phyloP scores from a whole-genome alignment of 2,888 invertebrate genomes.

The Nasonia oneida region DNA sequence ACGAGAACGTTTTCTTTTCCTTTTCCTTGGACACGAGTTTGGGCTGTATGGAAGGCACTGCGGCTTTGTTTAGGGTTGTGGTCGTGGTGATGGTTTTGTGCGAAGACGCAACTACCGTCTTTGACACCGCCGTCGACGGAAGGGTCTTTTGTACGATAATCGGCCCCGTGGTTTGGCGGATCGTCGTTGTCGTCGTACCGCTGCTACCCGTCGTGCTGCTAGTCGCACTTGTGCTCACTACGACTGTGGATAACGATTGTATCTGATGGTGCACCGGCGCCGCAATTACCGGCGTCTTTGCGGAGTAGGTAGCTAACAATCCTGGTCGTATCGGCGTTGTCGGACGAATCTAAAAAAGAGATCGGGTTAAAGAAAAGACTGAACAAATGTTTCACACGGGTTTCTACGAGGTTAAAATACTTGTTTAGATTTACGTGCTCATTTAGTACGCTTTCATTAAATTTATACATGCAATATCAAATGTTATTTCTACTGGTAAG shows the following conservation, averaged over 20 bases:
- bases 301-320: constrained; percentile 71
- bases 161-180: constrained; percentile 69
- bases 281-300: constrained; percentile 73
- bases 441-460: not conserved
- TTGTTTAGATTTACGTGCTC: not conserved
- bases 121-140: constrained; percentile 74
- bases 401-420: not conserved
- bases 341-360: constrained; percentile 73
- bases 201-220: not conserved
- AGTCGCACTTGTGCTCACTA: not conserved
- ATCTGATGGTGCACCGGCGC: constrained; percentile 66
- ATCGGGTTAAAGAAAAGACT: constrained; percentile 9
- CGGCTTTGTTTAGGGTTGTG: constrained; percentile 80
- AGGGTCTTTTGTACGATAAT: constrained; percentile 58
- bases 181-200: constrained; percentile 23
- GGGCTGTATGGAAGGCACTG: constrained; percentile 80
- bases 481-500: not conserved
- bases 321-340: constrained; percentile 74
- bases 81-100: constrained; percentile 75
- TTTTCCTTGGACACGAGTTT: constrained; percentile 88
- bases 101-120: constrained; percentile 72
- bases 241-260: constrained; percentile 70
- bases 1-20: constrained; percentile 86
- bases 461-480: not conserved
- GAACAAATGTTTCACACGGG: not conserved